Evolutionary conservation across 2,113 vertebrate genomes (phyloP), one percentile per base, ranked within the genome.

Genomic region (Kryptolebias marmoratus): DNA sequence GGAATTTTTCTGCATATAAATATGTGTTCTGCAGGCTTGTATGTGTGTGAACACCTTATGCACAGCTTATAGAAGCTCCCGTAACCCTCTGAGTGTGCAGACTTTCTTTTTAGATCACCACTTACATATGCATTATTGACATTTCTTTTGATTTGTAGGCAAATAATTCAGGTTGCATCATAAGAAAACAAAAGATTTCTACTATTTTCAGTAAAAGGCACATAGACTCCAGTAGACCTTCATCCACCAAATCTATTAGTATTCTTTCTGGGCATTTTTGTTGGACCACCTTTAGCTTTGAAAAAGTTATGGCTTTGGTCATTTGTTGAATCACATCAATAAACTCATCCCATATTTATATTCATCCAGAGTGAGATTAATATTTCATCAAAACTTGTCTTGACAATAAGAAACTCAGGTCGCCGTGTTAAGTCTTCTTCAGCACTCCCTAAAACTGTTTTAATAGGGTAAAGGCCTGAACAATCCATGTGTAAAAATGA

Each of bases 401-500:
- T 2, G 50, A 53, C 11, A n/a, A 53, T 53, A 53, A 53, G 50
- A 53, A 11, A 53, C 18, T 53, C 22, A n/a, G 50, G 22, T 53
- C 50, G n/a, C 10, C 22, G 50, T 22, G n/a, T 53, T 53, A 27
- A 53, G 10, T n/a, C 18, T 2, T 27, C 50, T 53, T 53, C 50
- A 53, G 50, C 50, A 7, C 50, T 4, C 22, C 7, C 22, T 8
- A 27, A 53, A 53, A n/a, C 22, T 27, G 22, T 22, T 53, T 53
- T n/a, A 53, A 53, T 53, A n/a, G 11, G 50, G 50, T 53, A 9
- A 11, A 7, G 50, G n/a, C 50, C 50, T 18, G 9, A 27, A 53
- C 50, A 53, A 53, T 53, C 50, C 50, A 53, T 22, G 50, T 53
- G 50, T 53, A n/a, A 53, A 52, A 53, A 53, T 53, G 50, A 53